These are phyloP conservation scores for Lota lota DNA, from an alignment of 2,113 vertebrate genomes.

Conservation along the genomic window DNA sequence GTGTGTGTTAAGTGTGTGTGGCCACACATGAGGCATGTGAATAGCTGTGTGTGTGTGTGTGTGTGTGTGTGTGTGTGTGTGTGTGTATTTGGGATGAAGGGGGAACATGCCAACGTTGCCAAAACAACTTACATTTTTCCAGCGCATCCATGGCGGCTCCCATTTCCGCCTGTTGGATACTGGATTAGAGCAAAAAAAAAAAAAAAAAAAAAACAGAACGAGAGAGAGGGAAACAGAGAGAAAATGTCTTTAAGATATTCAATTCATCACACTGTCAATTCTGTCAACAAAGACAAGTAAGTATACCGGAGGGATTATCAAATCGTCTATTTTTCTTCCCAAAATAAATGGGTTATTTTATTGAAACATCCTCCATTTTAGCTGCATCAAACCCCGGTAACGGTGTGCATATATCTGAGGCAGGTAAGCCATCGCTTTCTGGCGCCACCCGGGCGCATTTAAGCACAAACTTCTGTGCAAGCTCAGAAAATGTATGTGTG, in stretches of 20 bases:
- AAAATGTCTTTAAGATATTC: conserved; percentile 51
- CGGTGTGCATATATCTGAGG: conserved; percentile 38
- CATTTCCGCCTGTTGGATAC: conserved; percentile 99
- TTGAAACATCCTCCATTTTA: background rate
- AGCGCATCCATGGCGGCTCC: conserved; percentile 98
- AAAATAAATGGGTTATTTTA: background rate
- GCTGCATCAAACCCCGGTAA: conserved; percentile 55
- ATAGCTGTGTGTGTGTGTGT: conserved; percentile 14
- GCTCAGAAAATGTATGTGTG: too few relatives aligned
- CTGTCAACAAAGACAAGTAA: conserved; percentile 21
- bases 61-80: conserved; percentile 11
- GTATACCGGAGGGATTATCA: conserved; percentile 50
- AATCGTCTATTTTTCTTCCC: conserved; percentile 25
- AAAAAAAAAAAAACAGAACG: conserved; percentile 23
- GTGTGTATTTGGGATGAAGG: background rate
- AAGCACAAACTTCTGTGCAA: too few relatives aligned
- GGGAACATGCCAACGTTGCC: conserved; percentile 1
- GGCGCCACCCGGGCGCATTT: too few relatives aligned
- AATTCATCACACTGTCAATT: conserved; percentile 39
- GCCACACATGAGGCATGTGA: background rate
- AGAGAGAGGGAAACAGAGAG: conserved; percentile 22
- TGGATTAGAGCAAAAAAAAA: conserved; percentile 59
- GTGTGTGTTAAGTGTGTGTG: background rate
- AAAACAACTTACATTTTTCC: conserved; percentile 91
- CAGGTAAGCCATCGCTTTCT: conserved; percentile 35